A percentile compares a stretch with the other conserved stretches of the same genome.
Conservation (phyloP, 1,140 invertebrate genomes). For the Agrypnia vestita region DNA sequence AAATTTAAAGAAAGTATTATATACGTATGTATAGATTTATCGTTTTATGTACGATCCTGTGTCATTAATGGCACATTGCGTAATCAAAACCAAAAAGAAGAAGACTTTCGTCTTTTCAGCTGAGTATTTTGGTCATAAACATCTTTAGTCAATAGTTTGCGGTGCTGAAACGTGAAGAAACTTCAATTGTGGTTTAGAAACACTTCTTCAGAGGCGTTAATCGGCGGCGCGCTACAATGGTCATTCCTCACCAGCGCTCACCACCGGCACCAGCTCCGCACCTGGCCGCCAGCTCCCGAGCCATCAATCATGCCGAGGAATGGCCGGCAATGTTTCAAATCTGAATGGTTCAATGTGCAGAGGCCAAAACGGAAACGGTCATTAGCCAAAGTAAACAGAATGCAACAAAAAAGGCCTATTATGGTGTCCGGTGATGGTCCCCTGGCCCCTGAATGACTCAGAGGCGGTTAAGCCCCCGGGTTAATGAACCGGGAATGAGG, state of each 20-base stretch:
- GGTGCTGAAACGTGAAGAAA: neutral
- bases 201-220: too few relatives aligned
- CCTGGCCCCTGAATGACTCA: neutral
- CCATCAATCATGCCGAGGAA: slow-evolving; percentile 25
- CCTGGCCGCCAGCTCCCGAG: neutral
- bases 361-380: slow-evolving; percentile 24
- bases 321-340: neutral
- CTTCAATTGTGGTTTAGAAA: neutral
- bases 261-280: too few relatives aligned
- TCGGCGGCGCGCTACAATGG: too few relatives aligned
- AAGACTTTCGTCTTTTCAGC: too few relatives aligned
- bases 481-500: neutral
- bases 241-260: too few relatives aligned
- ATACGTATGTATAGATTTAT: too few relatives aligned
- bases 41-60: too few relatives aligned
- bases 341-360: slow-evolving; percentile 15
- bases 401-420: slow-evolving; percentile 18
- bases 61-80: too few relatives aligned
- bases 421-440: neutral
- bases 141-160: too few relatives aligned
- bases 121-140: too few relatives aligned
- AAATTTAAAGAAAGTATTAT: too few relatives aligned
- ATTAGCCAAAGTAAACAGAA: slow-evolving; percentile 42
- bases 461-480: neutral
- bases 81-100: too few relatives aligned